phyloP scores from a whole-genome alignment of 2,113 vertebrate genomes.

The Camelus bactrianus region DNA sequence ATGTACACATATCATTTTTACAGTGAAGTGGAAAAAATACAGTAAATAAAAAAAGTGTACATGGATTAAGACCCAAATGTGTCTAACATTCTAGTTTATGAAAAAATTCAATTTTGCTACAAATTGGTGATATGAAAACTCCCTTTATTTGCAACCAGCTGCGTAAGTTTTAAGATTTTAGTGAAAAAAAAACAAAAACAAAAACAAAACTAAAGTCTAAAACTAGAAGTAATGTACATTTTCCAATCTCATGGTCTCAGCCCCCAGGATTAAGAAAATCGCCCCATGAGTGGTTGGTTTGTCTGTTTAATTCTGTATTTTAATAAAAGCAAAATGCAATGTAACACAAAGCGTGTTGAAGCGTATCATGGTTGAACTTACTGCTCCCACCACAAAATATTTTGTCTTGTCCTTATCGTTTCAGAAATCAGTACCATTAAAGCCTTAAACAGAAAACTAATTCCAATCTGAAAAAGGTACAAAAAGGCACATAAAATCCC shows the following conservation, averaged over 20 bases:
- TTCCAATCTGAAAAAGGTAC: constrained; percentile 99
- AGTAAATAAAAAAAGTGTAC: constrained; percentile 95
- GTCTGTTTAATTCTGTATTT: constrained; percentile 89
- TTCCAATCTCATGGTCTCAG: constrained; percentile 90
- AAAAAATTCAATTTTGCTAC: constrained; percentile 92
- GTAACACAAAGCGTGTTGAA: constrained; percentile 95
- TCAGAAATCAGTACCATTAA: constrained; percentile 99
- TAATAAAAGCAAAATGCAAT: constrained; percentile 95
- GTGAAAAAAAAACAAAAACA: constrained; percentile 90
- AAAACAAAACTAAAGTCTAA: constrained; percentile 93
- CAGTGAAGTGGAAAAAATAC: constrained; percentile 96
- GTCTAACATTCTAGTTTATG: constrained; percentile 94
- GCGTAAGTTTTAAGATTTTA: constrained; percentile 93
- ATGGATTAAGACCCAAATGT: constrained; percentile 96
- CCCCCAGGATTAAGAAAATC: constrained; percentile 90
- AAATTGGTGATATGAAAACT: constrained; percentile 97
- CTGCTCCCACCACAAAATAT: constrained; percentile 91
- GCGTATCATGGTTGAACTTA: constrained; percentile 95
- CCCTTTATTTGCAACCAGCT: constrained; percentile 98
- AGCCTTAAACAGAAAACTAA: constrained; percentile 99
- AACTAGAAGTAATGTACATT: constrained; percentile 94
- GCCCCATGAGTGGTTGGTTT: constrained; percentile 89
- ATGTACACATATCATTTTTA: constrained; percentile 99
- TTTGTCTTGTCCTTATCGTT: constrained; percentile 93
- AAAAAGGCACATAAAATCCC: constrained; percentile 99